Base-by-base conservation (phyloP, 2,888 invertebrate species). In the Drosophila koepferae region DNA sequence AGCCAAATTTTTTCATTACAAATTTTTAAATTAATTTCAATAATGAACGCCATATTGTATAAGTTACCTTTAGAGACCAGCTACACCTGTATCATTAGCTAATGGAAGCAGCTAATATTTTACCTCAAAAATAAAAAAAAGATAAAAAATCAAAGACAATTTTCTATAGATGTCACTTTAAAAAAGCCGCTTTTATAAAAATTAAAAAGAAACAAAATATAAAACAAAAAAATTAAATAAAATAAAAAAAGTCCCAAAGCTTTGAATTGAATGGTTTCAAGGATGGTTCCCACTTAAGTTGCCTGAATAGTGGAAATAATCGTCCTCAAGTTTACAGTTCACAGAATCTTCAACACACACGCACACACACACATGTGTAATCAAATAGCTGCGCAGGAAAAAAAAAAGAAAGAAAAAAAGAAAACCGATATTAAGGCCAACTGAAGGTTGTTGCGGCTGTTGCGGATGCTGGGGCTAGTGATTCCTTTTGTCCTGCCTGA, bases 251-350 rank as follows among this genome's bases (percentile, higher is more conserved):
- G 28, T 6, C 28, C 28, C 28, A 28, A 20, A 8, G 20, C 28
- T 53, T 43, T 38, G 34, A 64, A 64, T 64, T 43, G 23, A 53
- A 70, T 61, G 10, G 36, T 28, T n/a, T 14, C 4, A 43, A 23
- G 38, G 16, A 23, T 31, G 23, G 10, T 10, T 9, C 10, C 41
- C 43, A 16, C 49, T 56, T 14, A 40, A 18, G 59, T 18, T 36
- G 46, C 28, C 63, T 61, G 46, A 55, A 38, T 73, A 49, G 51
- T 74, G 54, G 46, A 79, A 79, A 74, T 74, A 77, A 74, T 63
- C 55, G 64, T 62, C 58, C 28, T 67, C 40, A 56, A 68, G 68
- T 74, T 79, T 58, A 77, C 77, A 79, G 80, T 63, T 74, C 70
- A 60, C 48, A 63, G 65, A 10, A 79, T 31, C 59, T 8, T 8